Evolutionary conservation across 2,797 vertebrate species (phyloP).

Genomic region (Oreortyx pictus): DNA sequence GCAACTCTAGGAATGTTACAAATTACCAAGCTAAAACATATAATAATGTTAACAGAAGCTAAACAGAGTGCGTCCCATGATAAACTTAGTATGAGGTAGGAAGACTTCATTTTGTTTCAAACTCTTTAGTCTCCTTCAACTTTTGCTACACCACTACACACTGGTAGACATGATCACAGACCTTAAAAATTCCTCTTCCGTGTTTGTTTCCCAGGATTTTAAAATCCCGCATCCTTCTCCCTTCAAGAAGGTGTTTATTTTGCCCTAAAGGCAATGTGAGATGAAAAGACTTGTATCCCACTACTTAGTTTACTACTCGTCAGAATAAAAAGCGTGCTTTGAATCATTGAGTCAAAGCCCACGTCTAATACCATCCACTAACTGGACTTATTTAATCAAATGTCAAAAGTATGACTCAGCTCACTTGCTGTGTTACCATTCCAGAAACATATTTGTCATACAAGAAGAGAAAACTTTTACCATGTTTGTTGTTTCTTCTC

Average conservation of each 20-base stretch:
- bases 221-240: background rate
- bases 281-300: constrained; percentile 28
- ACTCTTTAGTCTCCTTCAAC: background rate
- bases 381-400: constrained; percentile 30
- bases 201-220: background rate
- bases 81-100: background rate
- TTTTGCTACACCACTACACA: background rate
- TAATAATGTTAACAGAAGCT: background rate
- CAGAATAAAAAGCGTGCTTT: constrained; percentile 21
- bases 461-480: constrained; percentile 67
- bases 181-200: background rate
- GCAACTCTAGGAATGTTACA: background rate
- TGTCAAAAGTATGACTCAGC: constrained; percentile 27
- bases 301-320: background rate
- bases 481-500: constrained; percentile 76
- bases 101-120: background rate
- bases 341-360: constrained; percentile 18
- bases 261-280: constrained; percentile 27
- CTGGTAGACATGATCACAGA: background rate
- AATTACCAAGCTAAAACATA: background rate
- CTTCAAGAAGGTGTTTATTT: background rate
- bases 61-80: background rate
- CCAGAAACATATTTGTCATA: background rate
- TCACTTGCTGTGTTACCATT: background rate
- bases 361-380: background rate